Evolutionary conservation across 2,797 vertebrate genomes (phyloP), one percentile per base, ranked within the genome.

Genomic region (Novumbra hubbsi): DNA sequence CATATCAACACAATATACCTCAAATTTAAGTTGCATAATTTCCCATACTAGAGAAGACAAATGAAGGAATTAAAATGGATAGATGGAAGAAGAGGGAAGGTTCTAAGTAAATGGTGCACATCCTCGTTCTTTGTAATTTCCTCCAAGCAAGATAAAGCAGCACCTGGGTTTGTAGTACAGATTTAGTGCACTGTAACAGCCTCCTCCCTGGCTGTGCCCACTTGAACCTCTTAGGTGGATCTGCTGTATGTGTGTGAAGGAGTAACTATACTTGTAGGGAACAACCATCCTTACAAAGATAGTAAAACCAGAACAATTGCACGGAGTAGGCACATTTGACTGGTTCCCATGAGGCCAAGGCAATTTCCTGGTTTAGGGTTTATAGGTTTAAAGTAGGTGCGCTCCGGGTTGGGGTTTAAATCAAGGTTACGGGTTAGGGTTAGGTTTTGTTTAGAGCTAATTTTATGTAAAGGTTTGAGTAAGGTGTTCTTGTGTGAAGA

Each of bases 151-250:
- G 24, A 30, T 12, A 64, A 24, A 28, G 63, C 12, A 65, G 3
- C 24, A 64, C 52, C 52, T 55, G 19, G 52, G 52, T 3, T 19
- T 8, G 17, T n/a, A 52, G 50, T 52, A 52, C 17, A 52, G 50
- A 52, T 8, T 4, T 63, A 63, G 14, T 63, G 15, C 28, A 63
- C 64, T 5, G 32, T 19, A 66, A 63, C 41, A 8, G 12, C 50
- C 41, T 64, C 60, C 41, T 21, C 15, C 34, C 57, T 32, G 75
- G 52, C 72, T 70, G n/a, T 67, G 11, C 9, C 17, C 15, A 64
- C 16, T 5, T 27, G 9, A 32, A 64, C 62, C 68, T 75, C 78
- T 81, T 68, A 71, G 57, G 76, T 73, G 78, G 50, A 78, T 75
- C 5, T 2, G 34, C 34, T 38, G 2, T 38, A 0, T 38, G 34